These are phyloP conservation scores for Pavo muticus DNA, from an alignment of 2,113 vertebrate genomes.

Conservation along the genomic window DNA sequence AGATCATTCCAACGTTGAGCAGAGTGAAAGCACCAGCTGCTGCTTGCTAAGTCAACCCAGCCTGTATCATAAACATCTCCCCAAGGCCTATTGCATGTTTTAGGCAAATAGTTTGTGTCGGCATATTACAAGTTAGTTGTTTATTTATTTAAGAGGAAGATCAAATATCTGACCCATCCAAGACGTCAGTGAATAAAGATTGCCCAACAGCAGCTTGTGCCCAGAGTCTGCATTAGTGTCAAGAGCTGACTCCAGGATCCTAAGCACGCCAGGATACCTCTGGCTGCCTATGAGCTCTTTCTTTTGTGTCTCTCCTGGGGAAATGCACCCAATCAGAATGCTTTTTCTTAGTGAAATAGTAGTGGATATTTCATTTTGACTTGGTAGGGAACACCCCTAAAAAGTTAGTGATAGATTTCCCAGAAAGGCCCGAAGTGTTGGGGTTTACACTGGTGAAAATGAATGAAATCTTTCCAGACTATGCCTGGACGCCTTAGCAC, in stretches of 20 bases:
- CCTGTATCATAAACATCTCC: constrained; percentile 41
- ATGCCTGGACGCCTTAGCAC: too few species aligned
- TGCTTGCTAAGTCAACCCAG: constrained; percentile 49
- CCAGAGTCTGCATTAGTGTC: not conserved
- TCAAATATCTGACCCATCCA: not conserved
- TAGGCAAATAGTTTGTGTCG: constrained; percentile 61
- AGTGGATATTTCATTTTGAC: not conserved
- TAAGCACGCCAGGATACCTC: not conserved
- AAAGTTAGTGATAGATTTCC: not conserved
- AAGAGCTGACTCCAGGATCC: not conserved
- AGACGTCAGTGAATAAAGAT: constrained; percentile 7
- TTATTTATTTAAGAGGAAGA: constrained; percentile 24
- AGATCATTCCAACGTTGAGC: constrained; percentile 23
- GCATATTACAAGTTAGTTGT: constrained; percentile 45
- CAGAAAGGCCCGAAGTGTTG: not conserved
- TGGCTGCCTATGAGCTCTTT: not conserved
- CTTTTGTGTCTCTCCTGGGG: not conserved
- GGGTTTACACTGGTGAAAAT: not conserved
- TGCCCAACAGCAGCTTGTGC: not conserved
- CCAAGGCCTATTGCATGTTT: constrained; percentile 10
- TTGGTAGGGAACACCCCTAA: not conserved
- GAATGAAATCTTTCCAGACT: not conserved
- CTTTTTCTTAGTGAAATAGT: not conserved
- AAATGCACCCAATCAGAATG: not conserved
- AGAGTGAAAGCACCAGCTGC: constrained; percentile 61